Evolutionary conservation across 2,888 invertebrate species (phyloP).

Genomic region (Eurois occulta): DNA sequence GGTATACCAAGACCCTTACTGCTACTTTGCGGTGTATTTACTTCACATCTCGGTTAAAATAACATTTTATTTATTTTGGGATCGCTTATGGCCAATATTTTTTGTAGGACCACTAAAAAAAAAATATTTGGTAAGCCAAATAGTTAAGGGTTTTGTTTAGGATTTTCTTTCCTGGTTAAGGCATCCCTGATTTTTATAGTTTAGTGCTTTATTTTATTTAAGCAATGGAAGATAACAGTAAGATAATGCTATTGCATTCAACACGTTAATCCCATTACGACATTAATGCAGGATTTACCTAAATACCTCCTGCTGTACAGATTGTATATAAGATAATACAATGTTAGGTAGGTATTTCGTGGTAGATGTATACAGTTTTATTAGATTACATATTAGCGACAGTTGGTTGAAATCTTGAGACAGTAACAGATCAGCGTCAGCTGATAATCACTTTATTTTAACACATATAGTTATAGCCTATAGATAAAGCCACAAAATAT

Average conservation of each 20-base stretch:
- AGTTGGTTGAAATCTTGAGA: not conserved
- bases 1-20: constrained; percentile 28
- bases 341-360: not conserved
- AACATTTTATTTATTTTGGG: constrained; percentile 21
- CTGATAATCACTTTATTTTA: not conserved
- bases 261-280: not conserved
- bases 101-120: not conserved
- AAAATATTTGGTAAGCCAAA: not conserved
- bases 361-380: not conserved
- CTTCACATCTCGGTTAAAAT: constrained; percentile 40
- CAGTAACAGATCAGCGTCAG: no score
- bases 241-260: not conserved
- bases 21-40: constrained; percentile 31
- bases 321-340: constrained; percentile 7
- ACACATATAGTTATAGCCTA: not conserved
- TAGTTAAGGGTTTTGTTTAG: not conserved
- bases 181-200: not conserved
- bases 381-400: not conserved
- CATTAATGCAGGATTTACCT: constrained; percentile 8
- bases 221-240: not conserved
- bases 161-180: no score
- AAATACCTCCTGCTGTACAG: not conserved
- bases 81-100: not conserved
- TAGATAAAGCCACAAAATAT: not conserved
- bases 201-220: not conserved